phyloP scores from a whole-genome alignment of 92 coral and sea anemone genomes.

The Palythoa heliodiscus region DNA sequence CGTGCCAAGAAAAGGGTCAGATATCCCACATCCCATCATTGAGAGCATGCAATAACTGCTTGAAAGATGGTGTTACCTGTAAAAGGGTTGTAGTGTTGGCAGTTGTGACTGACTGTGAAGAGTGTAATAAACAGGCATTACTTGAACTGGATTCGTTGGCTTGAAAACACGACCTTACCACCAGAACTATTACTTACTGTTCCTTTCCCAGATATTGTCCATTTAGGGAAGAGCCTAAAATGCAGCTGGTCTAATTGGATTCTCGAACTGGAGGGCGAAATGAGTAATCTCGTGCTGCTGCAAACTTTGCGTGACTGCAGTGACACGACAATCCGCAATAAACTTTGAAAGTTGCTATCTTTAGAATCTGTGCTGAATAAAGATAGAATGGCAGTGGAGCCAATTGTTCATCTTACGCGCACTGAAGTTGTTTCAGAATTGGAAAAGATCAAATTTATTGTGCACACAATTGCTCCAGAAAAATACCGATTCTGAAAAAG shows the following conservation, averaged over 20 bases:
- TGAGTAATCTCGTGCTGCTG: no score
- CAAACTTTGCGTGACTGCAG: slow-evolving; percentile 25
- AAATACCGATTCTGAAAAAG: slow-evolving; percentile 45
- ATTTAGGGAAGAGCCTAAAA: slow-evolving; percentile 53
- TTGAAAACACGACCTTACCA: slow-evolving; percentile 20
- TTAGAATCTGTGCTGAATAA: no score
- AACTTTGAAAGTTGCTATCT: background rate
- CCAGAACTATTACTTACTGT: slow-evolving; percentile 48
- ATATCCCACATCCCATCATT: no score
- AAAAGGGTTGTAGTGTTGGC: slow-evolving; percentile 42
- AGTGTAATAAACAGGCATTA: slow-evolving; percentile 47
- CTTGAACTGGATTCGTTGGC: slow-evolving; percentile 39
- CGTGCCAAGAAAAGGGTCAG: slow-evolving; percentile 46
- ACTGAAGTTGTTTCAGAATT: slow-evolving; percentile 38
- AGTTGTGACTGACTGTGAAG: slow-evolving; percentile 43
- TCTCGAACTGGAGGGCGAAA: no score
- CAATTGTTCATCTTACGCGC: slow-evolving; percentile 37
- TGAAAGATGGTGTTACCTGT: slow-evolving; percentile 38
- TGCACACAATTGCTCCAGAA: slow-evolving; percentile 46
- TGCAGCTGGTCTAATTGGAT: no score
- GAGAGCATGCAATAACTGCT: no score
- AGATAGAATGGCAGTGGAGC: slow-evolving; percentile 25
- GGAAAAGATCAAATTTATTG: slow-evolving; percentile 42
- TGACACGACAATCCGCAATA: slow-evolving; percentile 7
- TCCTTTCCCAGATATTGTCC: slow-evolving; percentile 63